These are phyloP conservation scores for Calameuta filiformis DNA, from an alignment of 2,888 invertebrate species.

Conservation along the genomic window DNA sequence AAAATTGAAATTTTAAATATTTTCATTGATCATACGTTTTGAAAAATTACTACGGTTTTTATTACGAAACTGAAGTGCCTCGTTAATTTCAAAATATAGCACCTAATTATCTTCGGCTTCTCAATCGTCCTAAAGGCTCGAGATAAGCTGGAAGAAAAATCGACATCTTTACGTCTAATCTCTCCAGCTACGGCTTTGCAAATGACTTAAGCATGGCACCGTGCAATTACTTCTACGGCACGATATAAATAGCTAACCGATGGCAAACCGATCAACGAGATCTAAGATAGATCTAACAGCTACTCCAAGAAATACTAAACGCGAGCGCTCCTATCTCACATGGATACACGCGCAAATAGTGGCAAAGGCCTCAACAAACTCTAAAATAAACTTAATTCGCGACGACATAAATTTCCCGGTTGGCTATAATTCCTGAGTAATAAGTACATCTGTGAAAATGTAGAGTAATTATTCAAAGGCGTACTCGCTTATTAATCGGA, in stretches of 20 bases:
- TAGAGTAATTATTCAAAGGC: neutral
- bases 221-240: neutral
- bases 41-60: too few species aligned
- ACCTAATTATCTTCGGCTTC: neutral
- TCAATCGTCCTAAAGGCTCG: neutral
- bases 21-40: neutral
- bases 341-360: neutral
- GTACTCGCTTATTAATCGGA: neutral
- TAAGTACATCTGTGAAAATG: neutral
- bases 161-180: neutral
- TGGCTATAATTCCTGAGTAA: neutral
- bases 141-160: neutral
- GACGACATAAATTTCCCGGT: neutral
- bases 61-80: neutral
- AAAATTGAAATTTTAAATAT: neutral
- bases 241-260: neutral
- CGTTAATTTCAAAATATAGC: neutral
- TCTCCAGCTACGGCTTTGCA: neutral
- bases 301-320: neutral
- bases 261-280: neutral
- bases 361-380: neutral
- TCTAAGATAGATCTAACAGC: neutral
- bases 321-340: neutral
- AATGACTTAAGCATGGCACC: conserved; percentile 1
- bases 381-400: neutral